phyloP scores from a whole-genome alignment of 2,888 invertebrate genomes.

The Lymantria monacha region DNA sequence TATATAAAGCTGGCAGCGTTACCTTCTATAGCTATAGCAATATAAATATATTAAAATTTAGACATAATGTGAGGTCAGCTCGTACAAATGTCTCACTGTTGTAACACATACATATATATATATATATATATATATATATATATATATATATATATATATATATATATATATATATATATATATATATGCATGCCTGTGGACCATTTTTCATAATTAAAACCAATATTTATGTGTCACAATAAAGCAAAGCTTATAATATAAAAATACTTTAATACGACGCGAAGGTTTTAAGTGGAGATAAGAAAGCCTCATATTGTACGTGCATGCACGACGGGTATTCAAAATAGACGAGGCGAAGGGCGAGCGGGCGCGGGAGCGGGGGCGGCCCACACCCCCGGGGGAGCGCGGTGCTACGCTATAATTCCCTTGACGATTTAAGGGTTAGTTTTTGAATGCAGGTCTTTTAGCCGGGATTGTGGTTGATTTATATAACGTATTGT shows the following conservation, averaged over 20 bases:
- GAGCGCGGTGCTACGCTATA: constrained; percentile 15
- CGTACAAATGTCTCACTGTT: too few relatives aligned
- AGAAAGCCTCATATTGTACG: constrained; percentile 11
- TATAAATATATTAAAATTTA: too few relatives aligned
- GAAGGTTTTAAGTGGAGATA: constrained; percentile 10
- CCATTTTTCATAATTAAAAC: neutral
- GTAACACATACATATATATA: too few relatives aligned
- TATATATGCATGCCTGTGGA: too few relatives aligned
- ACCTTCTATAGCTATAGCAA: too few relatives aligned
- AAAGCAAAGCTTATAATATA: constrained; percentile 5
- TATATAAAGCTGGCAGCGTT: too few relatives aligned
- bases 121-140: too few relatives aligned
- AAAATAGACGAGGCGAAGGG: constrained; percentile 8
- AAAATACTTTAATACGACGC: constrained; percentile 5
- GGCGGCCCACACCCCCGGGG: constrained; percentile 8
- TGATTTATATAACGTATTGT: neutral
- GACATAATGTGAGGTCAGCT: too few relatives aligned
- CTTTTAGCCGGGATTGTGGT: constrained; percentile 1
- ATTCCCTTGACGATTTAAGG: constrained; percentile 12
- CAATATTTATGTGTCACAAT: neutral
- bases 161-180: too few relatives aligned
- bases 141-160: too few relatives aligned
- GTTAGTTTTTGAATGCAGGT: constrained; percentile 8
- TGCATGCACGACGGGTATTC: constrained; percentile 14
- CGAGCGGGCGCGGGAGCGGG: neutral